Evolutionary conservation across 2,113 vertebrate species (phyloP).

Genomic region (Trichechus manatus): DNA sequence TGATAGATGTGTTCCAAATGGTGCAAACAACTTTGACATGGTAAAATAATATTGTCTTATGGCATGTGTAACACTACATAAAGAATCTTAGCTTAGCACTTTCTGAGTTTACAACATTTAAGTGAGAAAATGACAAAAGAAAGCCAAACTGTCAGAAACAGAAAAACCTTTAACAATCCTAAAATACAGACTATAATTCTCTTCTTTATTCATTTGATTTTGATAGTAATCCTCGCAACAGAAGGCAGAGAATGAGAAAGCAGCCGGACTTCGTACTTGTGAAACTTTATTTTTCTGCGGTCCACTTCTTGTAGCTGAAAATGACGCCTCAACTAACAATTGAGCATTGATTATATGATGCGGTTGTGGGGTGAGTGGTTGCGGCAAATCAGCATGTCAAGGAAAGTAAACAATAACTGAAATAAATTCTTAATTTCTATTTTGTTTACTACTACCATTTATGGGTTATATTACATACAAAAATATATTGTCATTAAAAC

Average conservation of each 20-base stretch:
- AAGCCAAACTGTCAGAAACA: slow-evolving; percentile 82
- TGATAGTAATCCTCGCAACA: slow-evolving; percentile 60
- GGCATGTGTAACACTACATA: slow-evolving; percentile 85
- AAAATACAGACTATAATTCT: slow-evolving; percentile 70
- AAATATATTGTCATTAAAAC: slow-evolving; percentile 3
- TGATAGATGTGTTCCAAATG: slow-evolving; percentile 92
- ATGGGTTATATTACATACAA: not conserved
- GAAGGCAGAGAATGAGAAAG: slow-evolving; percentile 53
- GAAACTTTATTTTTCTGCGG: slow-evolving; percentile 70
- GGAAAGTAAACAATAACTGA: slow-evolving; percentile 37
- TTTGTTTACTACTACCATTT: slow-evolving; percentile 20
- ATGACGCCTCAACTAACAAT: slow-evolving; percentile 30
- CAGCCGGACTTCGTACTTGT: slow-evolving; percentile 65
- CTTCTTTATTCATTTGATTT: slow-evolving; percentile 79
- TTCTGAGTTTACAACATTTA: slow-evolving; percentile 83
- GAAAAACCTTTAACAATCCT: slow-evolving; percentile 81
- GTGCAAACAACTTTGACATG: slow-evolving; percentile 87
- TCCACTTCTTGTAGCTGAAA: slow-evolving; percentile 33
- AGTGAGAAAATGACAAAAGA: slow-evolving; percentile 84
- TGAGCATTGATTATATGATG: not conserved
- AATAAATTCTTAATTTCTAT: not conserved
- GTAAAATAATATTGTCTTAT: slow-evolving; percentile 89
- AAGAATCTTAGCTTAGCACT: slow-evolving; percentile 85
- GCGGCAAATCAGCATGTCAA: slow-evolving; percentile 10
- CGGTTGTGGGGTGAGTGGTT: not conserved